Evolutionary conservation across 1,140 invertebrate genomes (phyloP), one percentile per base, ranked within the genome.

Genomic region (Drosophila kanapiae): DNA sequence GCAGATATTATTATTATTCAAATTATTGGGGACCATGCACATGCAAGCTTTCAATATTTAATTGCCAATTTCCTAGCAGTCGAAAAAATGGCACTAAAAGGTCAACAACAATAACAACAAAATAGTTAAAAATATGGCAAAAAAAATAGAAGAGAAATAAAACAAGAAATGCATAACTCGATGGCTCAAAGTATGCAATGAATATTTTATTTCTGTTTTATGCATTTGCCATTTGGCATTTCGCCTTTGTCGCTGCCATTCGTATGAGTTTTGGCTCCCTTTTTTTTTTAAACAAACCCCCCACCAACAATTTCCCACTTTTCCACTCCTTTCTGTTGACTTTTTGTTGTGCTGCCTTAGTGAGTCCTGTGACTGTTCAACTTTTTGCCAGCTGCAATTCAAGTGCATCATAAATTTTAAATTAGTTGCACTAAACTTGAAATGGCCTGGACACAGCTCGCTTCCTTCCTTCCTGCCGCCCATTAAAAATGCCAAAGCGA

Each of bases 391-490:
- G 61, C 61, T 77, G 72, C 72, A 79, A 68, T 64, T 81, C 72
- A 80, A 84, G 77, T 85, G 82, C 82, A 84, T 85, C 82, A 84
- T 84, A 84, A 85, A 84, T 84, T 81, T 85, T 84, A 81, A 74
- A 84, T 84, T 68, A 85, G 78, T 63, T 84, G 60, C 63, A 64
- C 64, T 67, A 85, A 84, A 83, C 71, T 72, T 77, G 61, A 64
- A 61, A 72, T 74, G 53, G 33, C 35, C 59, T 62, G 57, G 63
- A 58, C 43, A 78, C 45, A 56, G 31, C 27, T 9, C 1, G 18
- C 56, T n/a, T 38, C 11, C 42, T 53, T 18, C 14, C n/a, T 62
- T 37, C 2, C 23, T 23, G 29, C 29, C 14, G 37, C 47, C 35
- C 67, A 71, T 72, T 48, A 72, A 60, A 51, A 71, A 71, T 72